Percentiles rank a stretch among this genome's conserved stretches.
phyloP scores from a whole-genome alignment of 2,113 vertebrate species.

The Pseudolaguvia tuberculata region DNA sequence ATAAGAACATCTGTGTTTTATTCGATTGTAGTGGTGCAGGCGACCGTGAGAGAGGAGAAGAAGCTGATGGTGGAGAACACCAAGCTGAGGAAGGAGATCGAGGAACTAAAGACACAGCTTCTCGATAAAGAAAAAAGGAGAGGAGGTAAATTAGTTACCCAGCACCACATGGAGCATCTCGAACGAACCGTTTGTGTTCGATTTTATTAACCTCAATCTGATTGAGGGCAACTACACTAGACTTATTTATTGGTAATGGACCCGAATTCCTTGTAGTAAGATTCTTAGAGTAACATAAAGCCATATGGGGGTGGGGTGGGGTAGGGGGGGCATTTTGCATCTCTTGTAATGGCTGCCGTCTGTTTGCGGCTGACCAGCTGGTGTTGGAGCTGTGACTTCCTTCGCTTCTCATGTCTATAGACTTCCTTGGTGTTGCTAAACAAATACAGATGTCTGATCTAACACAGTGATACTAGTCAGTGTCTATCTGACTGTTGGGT shows the following conservation, averaged over 20 bases:
- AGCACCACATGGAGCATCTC: neutral
- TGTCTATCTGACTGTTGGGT: neutral
- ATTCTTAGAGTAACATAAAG: neutral
- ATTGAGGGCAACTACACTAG: too few relatives aligned
- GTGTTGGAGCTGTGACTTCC: neutral
- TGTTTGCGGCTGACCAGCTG: neutral
- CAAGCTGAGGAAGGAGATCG: constrained; percentile 91
- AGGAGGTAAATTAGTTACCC: constrained; percentile 75
- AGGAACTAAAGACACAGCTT: constrained; percentile 82
- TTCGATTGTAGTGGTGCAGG: constrained; percentile 76
- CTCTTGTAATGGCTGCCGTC: neutral
- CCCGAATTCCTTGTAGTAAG: too few relatives aligned
- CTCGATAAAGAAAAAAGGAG: constrained; percentile 85
- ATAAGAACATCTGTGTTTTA: neutral
- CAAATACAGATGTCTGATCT: neutral
- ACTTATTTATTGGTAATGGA: too few relatives aligned
- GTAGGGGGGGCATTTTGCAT: neutral
- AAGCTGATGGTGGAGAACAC: constrained; percentile 93
- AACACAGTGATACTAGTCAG: neutral
- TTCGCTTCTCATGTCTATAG: neutral
- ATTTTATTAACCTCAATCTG: too few relatives aligned
- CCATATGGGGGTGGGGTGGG: neutral
- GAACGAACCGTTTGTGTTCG: too few relatives aligned
- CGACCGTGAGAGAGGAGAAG: constrained; percentile 89
- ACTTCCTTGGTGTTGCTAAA: neutral